These are phyloP conservation scores for Eudyptes chrysolophus DNA, from an alignment of 2,113 vertebrate species.

Conservation along the genomic window DNA sequence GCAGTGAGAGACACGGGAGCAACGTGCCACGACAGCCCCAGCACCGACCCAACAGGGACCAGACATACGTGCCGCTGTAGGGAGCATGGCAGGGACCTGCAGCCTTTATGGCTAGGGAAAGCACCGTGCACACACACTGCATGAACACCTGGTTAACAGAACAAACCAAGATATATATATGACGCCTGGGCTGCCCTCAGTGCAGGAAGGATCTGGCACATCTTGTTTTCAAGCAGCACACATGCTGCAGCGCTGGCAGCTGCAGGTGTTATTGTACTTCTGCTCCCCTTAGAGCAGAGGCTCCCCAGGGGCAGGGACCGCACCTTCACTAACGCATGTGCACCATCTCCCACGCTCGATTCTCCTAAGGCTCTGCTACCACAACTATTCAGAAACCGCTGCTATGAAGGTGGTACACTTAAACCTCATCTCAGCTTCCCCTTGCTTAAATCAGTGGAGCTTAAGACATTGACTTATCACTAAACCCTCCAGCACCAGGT, in stretches of 20 bases:
- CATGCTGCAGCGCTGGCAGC: background rate
- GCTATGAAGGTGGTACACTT: background rate
- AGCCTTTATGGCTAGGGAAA: background rate
- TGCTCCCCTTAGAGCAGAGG: background rate
- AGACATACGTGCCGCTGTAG: background rate
- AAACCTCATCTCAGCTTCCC: background rate
- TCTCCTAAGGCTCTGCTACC: background rate
- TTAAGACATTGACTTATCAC: background rate
- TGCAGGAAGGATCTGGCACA: background rate
- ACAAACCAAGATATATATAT: background rate
- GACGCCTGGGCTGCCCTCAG: background rate
- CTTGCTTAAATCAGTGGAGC: background rate
- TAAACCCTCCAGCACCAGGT: background rate
- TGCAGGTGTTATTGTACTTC: fast-evolving
- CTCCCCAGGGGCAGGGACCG: background rate
- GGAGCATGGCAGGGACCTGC: background rate
- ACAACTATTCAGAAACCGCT: background rate
- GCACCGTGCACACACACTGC: fast-evolving
- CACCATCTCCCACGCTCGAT: background rate
- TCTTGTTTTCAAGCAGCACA: background rate
- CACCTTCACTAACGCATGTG: background rate
- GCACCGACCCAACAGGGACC: background rate
- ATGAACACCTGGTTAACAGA: background rate
- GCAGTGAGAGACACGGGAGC: background rate
- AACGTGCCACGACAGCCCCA: background rate